Evolutionary conservation across 1,140 invertebrate genomes (phyloP).

Genomic region (Octopus bimaculoides): DNA sequence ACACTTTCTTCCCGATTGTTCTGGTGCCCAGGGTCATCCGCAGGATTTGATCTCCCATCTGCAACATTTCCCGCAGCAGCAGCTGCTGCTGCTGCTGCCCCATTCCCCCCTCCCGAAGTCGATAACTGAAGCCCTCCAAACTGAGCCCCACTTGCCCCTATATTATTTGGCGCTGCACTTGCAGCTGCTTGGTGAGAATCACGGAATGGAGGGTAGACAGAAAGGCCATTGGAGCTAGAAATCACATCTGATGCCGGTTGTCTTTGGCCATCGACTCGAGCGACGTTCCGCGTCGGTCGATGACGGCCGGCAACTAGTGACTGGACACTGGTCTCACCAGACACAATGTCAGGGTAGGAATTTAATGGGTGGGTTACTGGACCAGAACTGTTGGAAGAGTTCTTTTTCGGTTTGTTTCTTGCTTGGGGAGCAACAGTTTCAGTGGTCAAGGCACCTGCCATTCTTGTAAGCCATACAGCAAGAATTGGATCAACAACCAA

Average conservation of each 20-base stretch:
- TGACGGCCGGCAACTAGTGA: neutral
- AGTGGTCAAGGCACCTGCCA: neutral
- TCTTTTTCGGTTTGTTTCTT: neutral
- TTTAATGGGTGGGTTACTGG: neutral
- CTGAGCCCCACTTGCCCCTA: neutral
- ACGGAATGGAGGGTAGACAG: neutral
- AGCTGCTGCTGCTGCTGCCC: too few relatives aligned
- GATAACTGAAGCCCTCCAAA: neutral
- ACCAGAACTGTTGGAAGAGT: neutral
- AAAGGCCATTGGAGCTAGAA: neutral
- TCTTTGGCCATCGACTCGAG: neutral
- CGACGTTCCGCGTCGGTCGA: neutral
- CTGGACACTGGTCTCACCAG: constrained; percentile 7
- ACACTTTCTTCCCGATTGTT: neutral
- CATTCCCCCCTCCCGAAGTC: neutral
- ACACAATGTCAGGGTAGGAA: neutral
- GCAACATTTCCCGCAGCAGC: too few relatives aligned
- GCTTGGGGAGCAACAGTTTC: neutral
- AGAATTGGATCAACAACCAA: neutral
- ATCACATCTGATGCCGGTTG: neutral
- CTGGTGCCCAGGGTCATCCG: neutral
- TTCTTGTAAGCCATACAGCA: neutral
- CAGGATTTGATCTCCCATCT: too few relatives aligned
- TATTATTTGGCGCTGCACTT: neutral
- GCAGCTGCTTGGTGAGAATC: neutral